Evolutionary conservation across 1,140 invertebrate genomes (phyloP).

Genomic region (Phenacoccus solenopsis): DNA sequence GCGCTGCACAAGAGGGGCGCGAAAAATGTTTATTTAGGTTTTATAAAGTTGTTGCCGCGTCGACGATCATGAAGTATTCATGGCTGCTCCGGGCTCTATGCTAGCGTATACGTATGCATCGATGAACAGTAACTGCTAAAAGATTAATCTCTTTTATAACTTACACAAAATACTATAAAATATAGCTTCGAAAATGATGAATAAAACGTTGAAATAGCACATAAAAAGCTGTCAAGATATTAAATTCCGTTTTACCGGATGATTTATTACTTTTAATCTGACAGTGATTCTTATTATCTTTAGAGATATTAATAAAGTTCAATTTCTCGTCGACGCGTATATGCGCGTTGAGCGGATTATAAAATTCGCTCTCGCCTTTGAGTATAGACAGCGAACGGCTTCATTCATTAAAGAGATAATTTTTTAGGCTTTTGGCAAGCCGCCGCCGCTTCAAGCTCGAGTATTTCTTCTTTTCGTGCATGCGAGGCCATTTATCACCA

Average conservation of each 20-base stretch:
- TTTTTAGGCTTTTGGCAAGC: not conserved
- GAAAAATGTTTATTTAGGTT: too few species aligned
- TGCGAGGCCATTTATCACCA: too few species aligned
- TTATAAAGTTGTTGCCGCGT: not conserved
- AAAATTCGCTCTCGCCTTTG: not conserved
- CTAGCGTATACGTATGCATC: not conserved
- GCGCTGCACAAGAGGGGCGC: too few species aligned
- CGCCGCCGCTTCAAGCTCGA: too few species aligned
- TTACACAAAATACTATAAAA: constrained; percentile 5
- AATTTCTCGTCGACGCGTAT: not conserved
- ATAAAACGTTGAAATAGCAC: constrained; percentile 11
- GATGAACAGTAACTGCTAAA: not conserved
- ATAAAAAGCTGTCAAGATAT: constrained; percentile 15
- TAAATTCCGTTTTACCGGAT: constrained; percentile 11
- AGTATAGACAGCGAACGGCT: not conserved
- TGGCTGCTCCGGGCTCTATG: not conserved
- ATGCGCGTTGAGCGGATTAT: not conserved
- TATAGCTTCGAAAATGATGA: not conserved
- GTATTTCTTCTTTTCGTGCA: too few species aligned
- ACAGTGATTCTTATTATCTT: constrained; percentile 18
- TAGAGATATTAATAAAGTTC: constrained; percentile 10
- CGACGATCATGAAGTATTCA: constrained; percentile 12
- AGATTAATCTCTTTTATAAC: constrained; percentile 15
- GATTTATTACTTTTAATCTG: constrained; percentile 15
- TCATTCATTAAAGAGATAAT: not conserved